Conservation (phyloP, 1,140 invertebrate genomes). For the Drosophila serrata region DNA sequence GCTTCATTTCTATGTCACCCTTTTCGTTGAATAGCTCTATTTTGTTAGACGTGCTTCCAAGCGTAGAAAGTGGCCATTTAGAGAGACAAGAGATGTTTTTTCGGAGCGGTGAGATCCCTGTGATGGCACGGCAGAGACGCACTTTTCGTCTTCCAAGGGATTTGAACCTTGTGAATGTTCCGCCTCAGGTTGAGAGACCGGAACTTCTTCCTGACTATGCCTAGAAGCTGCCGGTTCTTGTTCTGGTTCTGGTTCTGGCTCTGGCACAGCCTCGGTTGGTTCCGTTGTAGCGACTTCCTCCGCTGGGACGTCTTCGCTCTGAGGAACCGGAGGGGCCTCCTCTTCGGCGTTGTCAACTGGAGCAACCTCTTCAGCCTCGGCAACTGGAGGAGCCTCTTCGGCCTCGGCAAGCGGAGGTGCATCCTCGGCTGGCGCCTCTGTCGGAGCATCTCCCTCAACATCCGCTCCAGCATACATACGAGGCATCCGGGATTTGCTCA, state of each 20-base stretch:
- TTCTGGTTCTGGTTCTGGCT: neutral
- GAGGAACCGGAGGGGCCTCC: neutral
- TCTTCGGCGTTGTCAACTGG: conserved; percentile 10
- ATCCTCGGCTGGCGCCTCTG: conserved; percentile 20
- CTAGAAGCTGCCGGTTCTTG: neutral
- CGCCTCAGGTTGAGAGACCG: neutral
- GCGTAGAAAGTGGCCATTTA: conserved; percentile 19
- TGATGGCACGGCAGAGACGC: neutral
- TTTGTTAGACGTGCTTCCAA: conserved; percentile 53
- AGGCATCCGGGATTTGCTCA: conserved; percentile 49
- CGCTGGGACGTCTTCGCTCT: neutral
- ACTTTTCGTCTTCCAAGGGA: neutral
- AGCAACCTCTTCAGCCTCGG: conserved; percentile 1
- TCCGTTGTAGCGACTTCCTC: neutral
- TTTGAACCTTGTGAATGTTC: neutral
- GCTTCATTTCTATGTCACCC: conserved; percentile 36
- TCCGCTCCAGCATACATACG: conserved; percentile 63
- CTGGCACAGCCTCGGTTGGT: neutral
- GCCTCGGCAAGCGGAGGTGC: neutral
- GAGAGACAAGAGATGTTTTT: conserved; percentile 4
- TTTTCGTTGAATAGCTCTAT: conserved; percentile 60
- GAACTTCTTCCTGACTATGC: neutral
- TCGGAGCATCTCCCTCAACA: conserved; percentile 28
- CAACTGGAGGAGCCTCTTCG: no score
- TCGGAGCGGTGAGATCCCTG: neutral